Conservation (phyloP, 2,888 invertebrate species). For the Heterodera filipjevi region DNA sequence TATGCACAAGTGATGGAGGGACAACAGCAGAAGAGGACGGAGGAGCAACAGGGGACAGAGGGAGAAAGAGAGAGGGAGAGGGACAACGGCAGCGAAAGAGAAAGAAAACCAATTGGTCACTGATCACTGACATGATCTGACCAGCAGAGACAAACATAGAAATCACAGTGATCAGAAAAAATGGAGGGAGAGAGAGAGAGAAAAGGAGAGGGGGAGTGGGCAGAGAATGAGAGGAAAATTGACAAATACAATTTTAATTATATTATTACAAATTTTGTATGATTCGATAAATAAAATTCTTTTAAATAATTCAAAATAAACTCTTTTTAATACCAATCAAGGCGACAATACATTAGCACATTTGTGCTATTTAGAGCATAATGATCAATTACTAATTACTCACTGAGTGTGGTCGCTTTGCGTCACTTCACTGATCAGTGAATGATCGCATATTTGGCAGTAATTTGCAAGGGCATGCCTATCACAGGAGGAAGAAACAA, state of each 20-base stretch:
- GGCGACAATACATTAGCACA: neutral
- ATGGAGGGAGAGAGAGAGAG: neutral
- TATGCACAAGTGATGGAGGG: neutral
- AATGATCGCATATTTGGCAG: neutral
- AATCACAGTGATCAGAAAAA: neutral
- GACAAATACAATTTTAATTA: no score
- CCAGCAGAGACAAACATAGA: no score
- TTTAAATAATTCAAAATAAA: neutral
- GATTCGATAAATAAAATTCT: no score
- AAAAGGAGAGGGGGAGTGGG: neutral
- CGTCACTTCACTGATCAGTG: neutral
- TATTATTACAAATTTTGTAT: no score
- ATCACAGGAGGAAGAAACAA: neutral
- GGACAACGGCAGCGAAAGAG: neutral
- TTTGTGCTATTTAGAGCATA: constrained; percentile 10
- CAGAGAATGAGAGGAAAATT: neutral
- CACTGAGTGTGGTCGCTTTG: neutral
- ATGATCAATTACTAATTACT: neutral
- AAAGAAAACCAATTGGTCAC: neutral
- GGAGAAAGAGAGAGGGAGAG: neutral
- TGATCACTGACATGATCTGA: no score
- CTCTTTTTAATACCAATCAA: no score
- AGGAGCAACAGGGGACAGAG: neutral
- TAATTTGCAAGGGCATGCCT: neutral
- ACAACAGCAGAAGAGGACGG: neutral